Conservation (phyloP, 2,113 vertebrate species). For the Hymenochirus boettgeri region DNA sequence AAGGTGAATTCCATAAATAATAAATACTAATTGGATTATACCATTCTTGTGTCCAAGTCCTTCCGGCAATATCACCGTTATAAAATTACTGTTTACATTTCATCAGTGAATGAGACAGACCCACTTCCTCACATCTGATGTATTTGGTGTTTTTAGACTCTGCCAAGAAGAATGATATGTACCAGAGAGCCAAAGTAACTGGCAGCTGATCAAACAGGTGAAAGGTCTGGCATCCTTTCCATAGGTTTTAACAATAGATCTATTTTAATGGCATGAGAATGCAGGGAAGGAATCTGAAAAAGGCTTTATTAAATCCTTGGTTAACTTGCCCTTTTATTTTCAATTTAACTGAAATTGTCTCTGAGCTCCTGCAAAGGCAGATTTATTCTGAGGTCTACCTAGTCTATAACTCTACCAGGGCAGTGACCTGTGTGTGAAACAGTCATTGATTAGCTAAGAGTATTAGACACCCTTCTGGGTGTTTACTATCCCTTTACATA, state of each 20-base stretch:
- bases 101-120: not conserved
- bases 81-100: slow-evolving; percentile 2
- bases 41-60: not conserved
- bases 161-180: not conserved
- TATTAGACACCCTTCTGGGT: not conserved
- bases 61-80: too few species aligned
- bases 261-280: too few species aligned
- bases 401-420: too few species aligned
- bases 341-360: too few species aligned
- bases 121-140: not conserved
- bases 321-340: too few species aligned
- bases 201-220: not conserved
- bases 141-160: not conserved
- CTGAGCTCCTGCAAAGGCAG: too few species aligned
- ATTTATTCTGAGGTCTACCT: too few species aligned
- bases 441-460: not conserved
- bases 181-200: not conserved
- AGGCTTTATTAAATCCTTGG: too few species aligned
- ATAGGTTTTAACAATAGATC: too few species aligned
- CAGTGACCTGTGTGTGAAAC: not conserved
- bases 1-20: not conserved
- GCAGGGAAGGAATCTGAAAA: too few species aligned
- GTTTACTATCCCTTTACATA: not conserved
- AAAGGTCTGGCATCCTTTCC: not conserved
- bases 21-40: not conserved